These are phyloP conservation scores for Lutjanus campechanus DNA, from an alignment of 2,797 vertebrate genomes.

Conservation along the genomic window DNA sequence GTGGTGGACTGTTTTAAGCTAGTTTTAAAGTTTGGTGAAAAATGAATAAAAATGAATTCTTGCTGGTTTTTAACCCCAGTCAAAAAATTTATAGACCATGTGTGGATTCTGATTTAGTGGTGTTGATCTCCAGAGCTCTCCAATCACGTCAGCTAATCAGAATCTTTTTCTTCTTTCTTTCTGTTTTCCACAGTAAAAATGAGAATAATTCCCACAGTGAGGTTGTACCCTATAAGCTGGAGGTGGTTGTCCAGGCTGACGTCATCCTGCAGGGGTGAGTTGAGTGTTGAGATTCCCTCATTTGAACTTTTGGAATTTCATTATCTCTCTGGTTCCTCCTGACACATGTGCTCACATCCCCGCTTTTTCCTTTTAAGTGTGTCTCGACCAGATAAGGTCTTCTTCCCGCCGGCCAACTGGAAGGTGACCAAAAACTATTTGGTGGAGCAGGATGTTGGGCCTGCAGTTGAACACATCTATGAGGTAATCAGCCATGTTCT, in stretches of 20 bases:
- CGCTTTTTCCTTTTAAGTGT: conserved; percentile 81
- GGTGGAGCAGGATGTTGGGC: conserved; percentile 89
- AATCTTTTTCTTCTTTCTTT: conserved; percentile 9
- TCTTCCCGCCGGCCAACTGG: conserved; percentile 89
- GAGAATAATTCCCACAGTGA: conserved; percentile 96
- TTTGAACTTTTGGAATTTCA: conserved; percentile 47
- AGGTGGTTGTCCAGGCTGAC: conserved; percentile 88
- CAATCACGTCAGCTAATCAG: conserved; percentile 28
- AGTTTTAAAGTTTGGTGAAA: too few species aligned
- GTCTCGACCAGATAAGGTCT: conserved; percentile 92
- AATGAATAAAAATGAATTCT: too few species aligned
- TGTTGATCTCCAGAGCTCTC: background rate
- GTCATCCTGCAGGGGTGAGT: conserved; percentile 92
- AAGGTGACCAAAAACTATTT: conserved; percentile 80
- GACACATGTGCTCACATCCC: conserved; percentile 48
- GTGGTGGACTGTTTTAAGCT: too few species aligned
- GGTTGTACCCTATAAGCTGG: conserved; percentile 86
- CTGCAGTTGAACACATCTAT: conserved; percentile 91
- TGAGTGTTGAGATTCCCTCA: conserved; percentile 27
- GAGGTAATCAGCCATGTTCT: conserved; percentile 85
- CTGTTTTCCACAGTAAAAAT: conserved; percentile 89
- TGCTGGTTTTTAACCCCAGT: too few species aligned
- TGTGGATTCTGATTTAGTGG: background rate
- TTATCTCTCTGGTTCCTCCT: conserved; percentile 26
- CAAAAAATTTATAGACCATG: background rate